Conservation (phyloP, 2,888 invertebrate species). For the Patella pellucida region DNA sequence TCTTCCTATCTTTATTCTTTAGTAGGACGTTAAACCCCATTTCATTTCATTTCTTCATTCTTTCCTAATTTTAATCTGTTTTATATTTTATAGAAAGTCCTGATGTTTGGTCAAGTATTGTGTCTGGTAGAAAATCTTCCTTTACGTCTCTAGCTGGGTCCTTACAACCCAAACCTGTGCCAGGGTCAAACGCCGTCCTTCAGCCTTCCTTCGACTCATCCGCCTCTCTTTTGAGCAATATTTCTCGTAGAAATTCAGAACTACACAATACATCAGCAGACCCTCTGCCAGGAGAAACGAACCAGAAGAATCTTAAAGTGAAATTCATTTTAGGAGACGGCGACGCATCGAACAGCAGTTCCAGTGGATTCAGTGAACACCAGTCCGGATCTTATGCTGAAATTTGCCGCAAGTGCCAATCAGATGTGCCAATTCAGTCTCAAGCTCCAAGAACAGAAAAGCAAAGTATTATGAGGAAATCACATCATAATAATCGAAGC, state of each 20-base stretch:
- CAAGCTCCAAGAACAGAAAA: neutral
- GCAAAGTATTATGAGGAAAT: neutral
- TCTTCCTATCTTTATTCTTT: too few species aligned
- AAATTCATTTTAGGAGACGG: conserved; percentile 47
- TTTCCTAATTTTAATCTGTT: neutral
- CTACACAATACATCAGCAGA: neutral
- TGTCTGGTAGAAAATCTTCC: conserved; percentile 50
- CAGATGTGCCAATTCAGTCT: too few species aligned
- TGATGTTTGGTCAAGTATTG: conserved; percentile 57
- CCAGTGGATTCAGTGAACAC: conserved; percentile 56
- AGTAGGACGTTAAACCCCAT: too few species aligned
- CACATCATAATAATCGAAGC: neutral
- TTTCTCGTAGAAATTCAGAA: neutral
- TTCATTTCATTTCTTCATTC: too few species aligned
- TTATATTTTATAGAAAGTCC: conserved; percentile 34
- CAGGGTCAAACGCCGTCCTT: conserved; percentile 55
- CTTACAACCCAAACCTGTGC: conserved; percentile 50
- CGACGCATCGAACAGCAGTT: conserved; percentile 48
- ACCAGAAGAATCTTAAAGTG: conserved; percentile 35
- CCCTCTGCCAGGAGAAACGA: neutral
- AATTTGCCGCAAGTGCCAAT: neutral
- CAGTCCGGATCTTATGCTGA: conserved; percentile 12
- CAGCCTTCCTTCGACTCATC: conserved; percentile 35
- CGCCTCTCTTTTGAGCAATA: neutral
- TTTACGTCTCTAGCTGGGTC: conserved; percentile 25